Base-by-base conservation (phyloP, 2,888 invertebrate genomes). In the Thysanoteuthis rhombus region DNA sequence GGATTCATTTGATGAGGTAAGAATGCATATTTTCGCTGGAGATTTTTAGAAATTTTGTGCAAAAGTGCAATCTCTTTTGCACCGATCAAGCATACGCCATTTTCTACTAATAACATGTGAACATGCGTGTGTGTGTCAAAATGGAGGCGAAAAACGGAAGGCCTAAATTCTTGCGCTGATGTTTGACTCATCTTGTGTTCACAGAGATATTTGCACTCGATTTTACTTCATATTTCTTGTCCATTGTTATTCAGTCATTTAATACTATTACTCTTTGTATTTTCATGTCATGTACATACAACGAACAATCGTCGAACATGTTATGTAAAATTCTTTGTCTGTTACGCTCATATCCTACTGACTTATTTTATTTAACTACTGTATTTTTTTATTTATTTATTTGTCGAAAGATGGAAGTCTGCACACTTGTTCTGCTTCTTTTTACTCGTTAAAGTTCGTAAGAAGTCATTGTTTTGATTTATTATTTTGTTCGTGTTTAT, bases 21-120 rank as follows among this genome's bases (percentile, higher is more conserved):
- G 42, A 92, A 42, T 92, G 40, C 0, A 19, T 40, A n/a, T 92
- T 92, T 92, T 92, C 22, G 28, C 10, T 19, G 45, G 19, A 92
- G 36, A n/a, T 92, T 92, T 19, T 45, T 40, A 92, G 92, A 92
- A 92, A 45, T 92, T 42, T 92, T 40, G n/a, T 92, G 92, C 92
- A 42, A 92, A 92, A 92, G 90, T 92, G 32, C 19, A 40, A 90
- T n/a, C 40, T 22, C 38, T 19, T 91, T 91, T 90, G 90, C 90
- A 19, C 28, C 90, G 39, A 39, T 90, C 42, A 45, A 12, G 32
- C 92, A 92, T 92, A 42, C 92, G 92, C 92, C 92, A 92, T 92
- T 92, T 92, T 92, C 92, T 75, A 75, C 92, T 32, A 40, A 32
- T 8, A 40, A 90, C 90, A 90, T 90, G 90, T 12, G 92, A 6